Base-by-base conservation (phyloP, 2,113 vertebrate genomes). In the Excalfactoria chinensis region DNA sequence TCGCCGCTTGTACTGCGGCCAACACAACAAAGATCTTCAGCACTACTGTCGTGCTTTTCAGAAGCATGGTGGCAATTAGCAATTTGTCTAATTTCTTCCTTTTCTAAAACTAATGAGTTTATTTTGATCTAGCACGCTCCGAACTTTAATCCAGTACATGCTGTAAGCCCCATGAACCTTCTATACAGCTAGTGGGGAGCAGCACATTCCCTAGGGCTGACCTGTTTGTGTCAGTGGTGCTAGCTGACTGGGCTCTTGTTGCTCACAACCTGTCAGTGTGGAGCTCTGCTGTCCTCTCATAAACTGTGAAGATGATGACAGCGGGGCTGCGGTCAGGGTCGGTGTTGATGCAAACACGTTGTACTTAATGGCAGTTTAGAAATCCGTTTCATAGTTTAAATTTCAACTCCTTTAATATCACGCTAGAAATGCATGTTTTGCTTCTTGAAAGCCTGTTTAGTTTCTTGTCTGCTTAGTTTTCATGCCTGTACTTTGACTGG, bases 11-110 rank as follows among this genome's bases (percentile, higher is more conserved):
- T 85, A 75, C 66, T 0, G 1, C 56, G 64, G 48, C 53, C 44
- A 49, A 4, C 35, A 60, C 58, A 84, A 35, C 66, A 66, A 75
- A 69, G 43, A 48, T 62, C 53, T 49, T 35, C 60, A 66, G 76
- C 66, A 69, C 35, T 46, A 48, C 70, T 88, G 81, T 76, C 59
- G n/a, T 86, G 40, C 48, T 49, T 93, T 93, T 80, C 80, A 85
- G 75, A 76, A 37, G 73, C 23, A 84, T 84, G 86, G 84, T 62
- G 30, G 66, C 22, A 86, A 73, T 72, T 95, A 72, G 19, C 84
- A 81, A 84, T 60, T 60, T 43, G 77, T 89, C 84, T 95, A 34
- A 37, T 79, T 69, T 72, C 66, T 49, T 67, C 37, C 40, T 92
- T 78, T 83, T 80, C 55, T 2, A 53, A 53, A 80, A 68, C 48